Evolutionary conservation across 2,888 invertebrate species (phyloP), one percentile per base, ranked within the genome.

Genomic region (Cerastis rubricosa): DNA sequence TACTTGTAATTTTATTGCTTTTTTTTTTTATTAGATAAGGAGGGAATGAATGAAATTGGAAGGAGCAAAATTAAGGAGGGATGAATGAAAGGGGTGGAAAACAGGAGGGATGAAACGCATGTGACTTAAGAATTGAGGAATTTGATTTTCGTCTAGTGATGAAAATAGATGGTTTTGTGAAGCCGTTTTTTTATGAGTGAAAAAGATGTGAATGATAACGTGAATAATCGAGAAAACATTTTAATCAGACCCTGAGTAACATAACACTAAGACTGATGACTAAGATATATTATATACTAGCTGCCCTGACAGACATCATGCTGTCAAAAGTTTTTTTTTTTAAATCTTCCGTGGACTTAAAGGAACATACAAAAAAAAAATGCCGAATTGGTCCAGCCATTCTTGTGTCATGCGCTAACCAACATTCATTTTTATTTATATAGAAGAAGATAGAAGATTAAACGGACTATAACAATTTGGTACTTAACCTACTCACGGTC

Each of bases 1-100:
- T n/a, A n/a, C n/a, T n/a, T n/a, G 25, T 78, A 54, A 77, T 69
- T 63, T 47, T 51, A 78, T 78, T 71, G 64, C 47, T 71, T n/a
- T n/a, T n/a, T n/a, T n/a, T n/a, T n/a, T n/a, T 71, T 71, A 65
- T 65, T 57, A 29, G 17, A 71, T 59, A 78, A 61, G 61, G 22
- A 47, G 43, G n/a, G 49, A 43, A 71, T 71, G 64, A 64, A 76
- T 71, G 47, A 43, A 77, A 14, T 14, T 63, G 17, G 49, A 29
- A 75, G 51, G 43, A 35, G 9, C 47, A 40, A 11, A n/a, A 19
- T 40, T 64, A 14, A 76, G 12, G 25, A 40, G 54, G 14, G 35
- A 51, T 35, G 45, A 63, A 69, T 70, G 63, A 45, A 22, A 68
- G 25, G n/a, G 25, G 9, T 57, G 64, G n/a, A 76, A 19, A 54